phyloP scores from a whole-genome alignment of 2,888 invertebrate species.

The Leucoptera coffeella region DNA sequence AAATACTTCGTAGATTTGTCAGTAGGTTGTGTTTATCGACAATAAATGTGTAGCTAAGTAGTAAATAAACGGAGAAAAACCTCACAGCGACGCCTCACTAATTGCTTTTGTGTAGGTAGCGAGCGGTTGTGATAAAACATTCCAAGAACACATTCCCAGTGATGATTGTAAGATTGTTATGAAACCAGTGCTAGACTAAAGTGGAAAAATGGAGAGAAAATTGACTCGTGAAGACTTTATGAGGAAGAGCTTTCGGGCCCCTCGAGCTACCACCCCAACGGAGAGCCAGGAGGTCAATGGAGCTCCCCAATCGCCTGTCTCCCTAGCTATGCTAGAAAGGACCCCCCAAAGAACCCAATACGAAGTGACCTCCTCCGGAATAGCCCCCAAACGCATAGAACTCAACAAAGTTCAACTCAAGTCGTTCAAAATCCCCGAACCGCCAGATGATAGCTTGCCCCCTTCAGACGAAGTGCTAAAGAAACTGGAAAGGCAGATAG shows the following conservation, averaged over 20 bases:
- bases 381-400: conserved; percentile 42
- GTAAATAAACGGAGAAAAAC: no score
- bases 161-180: no score
- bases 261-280: conserved; percentile 20
- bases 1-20: no score
- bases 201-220: conserved; percentile 48
- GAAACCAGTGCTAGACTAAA: no score
- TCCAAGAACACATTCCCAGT: conserved; percentile 7
- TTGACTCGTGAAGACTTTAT: conserved; percentile 46
- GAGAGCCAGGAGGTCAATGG: conserved; percentile 28
- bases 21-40: no score
- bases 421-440: conserved; percentile 39
- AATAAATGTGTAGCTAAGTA: no score
- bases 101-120: no score
- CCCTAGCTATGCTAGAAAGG: conserved; percentile 39
- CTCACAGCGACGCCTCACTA: no score
- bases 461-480: conserved; percentile 44
- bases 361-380: conserved; percentile 43
- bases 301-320: conserved; percentile 39
- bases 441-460: conserved; percentile 29
- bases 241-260: conserved; percentile 39
- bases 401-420: conserved; percentile 38
- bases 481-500: conserved; percentile 43
- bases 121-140: no score
- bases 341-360: conserved; percentile 30